Percentiles rank a stretch among this genome's conserved stretches.
These are phyloP conservation scores for Rostratula benghalensis DNA, from an alignment of 2,113 vertebrate species.

Conservation along the genomic window DNA sequence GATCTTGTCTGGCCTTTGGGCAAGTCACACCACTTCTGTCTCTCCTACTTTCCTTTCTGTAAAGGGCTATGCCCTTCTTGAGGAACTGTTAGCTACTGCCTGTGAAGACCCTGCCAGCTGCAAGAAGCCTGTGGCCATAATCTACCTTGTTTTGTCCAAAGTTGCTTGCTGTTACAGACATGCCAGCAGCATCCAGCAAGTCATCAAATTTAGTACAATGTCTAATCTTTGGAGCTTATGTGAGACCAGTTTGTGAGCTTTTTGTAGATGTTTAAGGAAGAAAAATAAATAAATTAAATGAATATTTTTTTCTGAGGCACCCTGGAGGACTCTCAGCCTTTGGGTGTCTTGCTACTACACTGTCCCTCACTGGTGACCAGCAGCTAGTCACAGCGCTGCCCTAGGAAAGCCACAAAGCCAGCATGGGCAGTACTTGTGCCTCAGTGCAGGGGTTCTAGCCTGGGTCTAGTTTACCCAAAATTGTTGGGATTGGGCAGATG, in stretches of 20 bases:
- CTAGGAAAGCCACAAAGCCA: background rate
- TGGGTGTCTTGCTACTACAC: rapidly evolving
- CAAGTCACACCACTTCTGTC: background rate
- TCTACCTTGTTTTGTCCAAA: background rate
- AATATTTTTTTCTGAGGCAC: background rate
- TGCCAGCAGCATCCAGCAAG: background rate
- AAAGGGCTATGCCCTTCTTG: background rate
- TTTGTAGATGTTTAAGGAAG: background rate
- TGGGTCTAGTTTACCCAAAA: background rate
- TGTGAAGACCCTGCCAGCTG: background rate
- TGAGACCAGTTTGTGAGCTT: background rate
- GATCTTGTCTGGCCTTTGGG: background rate
- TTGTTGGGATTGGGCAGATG: background rate
- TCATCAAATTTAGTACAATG: background rate
- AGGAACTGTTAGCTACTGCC: background rate
- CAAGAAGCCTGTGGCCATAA: background rate
- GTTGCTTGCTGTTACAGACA: background rate
- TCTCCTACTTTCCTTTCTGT: background rate
- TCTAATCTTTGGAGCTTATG: background rate
- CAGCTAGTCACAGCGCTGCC: background rate
- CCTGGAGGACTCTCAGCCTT: background rate
- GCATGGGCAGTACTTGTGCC: background rate
- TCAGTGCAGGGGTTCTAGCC: background rate
- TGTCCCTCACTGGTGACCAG: background rate
- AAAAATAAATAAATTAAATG: background rate